These are phyloP conservation scores for Uloborus plumipes DNA, from an alignment of 2,888 invertebrate genomes.

Conservation along the genomic window DNA sequence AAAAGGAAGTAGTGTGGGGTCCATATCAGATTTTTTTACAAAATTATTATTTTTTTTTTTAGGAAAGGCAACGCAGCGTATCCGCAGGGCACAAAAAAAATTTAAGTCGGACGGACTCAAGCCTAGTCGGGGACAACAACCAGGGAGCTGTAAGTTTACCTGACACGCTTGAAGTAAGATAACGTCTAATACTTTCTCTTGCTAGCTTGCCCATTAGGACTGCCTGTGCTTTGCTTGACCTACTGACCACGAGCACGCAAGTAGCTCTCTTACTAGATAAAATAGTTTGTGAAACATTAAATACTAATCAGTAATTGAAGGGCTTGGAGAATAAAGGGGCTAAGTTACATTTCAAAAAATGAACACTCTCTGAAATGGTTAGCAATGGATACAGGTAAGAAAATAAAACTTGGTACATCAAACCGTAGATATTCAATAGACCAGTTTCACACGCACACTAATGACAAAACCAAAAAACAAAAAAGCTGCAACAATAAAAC, in stretches of 20 bases:
- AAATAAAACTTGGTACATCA: too few species aligned
- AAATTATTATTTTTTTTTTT: background rate
- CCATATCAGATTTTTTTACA: too few species aligned
- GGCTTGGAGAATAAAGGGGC: too few species aligned
- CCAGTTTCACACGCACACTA: too few species aligned
- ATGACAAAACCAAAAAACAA: too few species aligned
- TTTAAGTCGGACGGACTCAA: slow-evolving; percentile 66
- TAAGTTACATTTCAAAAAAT: too few species aligned
- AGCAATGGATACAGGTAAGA: too few species aligned
- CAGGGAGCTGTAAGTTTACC: slow-evolving; percentile 65
- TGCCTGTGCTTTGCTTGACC: background rate
- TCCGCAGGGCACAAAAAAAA: slow-evolving; percentile 64
- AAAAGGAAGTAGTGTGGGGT: too few species aligned
- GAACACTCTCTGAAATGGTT: too few species aligned
- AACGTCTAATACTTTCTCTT: background rate
- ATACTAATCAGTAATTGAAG: background rate
- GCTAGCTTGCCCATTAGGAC: slow-evolving; percentile 2
- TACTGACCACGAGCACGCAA: slow-evolving; percentile 5
- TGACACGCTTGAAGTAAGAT: slow-evolving; percentile 56
- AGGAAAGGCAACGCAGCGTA: slow-evolving; percentile 65
- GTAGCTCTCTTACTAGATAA: background rate
- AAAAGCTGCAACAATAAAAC: too few species aligned
- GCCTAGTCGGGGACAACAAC: slow-evolving; percentile 63
- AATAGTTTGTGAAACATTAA: background rate
- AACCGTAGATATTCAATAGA: too few species aligned